Evolutionary conservation across 2,797 vertebrate species (phyloP), one percentile per base, ranked within the genome.

Genomic region (Silurus aristotelis): DNA sequence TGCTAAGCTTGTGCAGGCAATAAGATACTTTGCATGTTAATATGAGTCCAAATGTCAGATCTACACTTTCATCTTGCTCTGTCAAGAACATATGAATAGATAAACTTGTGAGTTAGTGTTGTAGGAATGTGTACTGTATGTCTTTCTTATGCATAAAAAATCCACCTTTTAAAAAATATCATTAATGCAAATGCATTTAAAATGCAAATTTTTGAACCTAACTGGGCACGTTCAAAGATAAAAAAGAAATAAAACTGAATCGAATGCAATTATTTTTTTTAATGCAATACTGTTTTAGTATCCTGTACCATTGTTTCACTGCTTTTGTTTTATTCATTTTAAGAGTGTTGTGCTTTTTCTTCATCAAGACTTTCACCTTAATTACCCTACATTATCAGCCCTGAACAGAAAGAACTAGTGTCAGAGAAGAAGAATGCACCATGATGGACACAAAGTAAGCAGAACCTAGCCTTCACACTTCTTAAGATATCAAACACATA

Each of bases 331-430:
- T 71, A 83, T 83, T 77, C 83, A 87, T 84, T 76, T 22, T 2
- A 17, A 22, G 0, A 48, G 43, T 55, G 52, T 48, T 17, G 63
- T 82, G 83, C 68, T 55, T 84, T 87, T 43, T 73, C 80, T 80
- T 85, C 87, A 83, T 89, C 88, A 89, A 66, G 86, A 86, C 70
- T 79, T 90, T 82, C 55, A 81, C 12, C 55, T 60, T 88, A 90
- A 90, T 89, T 89, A 88, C 79, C n/a, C 31, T 9, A 48, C 87
- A 87, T 88, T 91, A 90, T 91, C 90, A 86, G 78, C 84, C 72
- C 70, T 56, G 60, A 84, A 85, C 85, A 89, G 84, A 77, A 48
- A 86, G 43, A 80, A 55, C 73, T 73, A 70, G 75, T 14, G 17
- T 72, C 86, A 73, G 61, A 64, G 73, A 83, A 55, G 15, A 80